phyloP scores from a whole-genome alignment of 2,113 vertebrate genomes.

The Rhombomys opimus region DNA sequence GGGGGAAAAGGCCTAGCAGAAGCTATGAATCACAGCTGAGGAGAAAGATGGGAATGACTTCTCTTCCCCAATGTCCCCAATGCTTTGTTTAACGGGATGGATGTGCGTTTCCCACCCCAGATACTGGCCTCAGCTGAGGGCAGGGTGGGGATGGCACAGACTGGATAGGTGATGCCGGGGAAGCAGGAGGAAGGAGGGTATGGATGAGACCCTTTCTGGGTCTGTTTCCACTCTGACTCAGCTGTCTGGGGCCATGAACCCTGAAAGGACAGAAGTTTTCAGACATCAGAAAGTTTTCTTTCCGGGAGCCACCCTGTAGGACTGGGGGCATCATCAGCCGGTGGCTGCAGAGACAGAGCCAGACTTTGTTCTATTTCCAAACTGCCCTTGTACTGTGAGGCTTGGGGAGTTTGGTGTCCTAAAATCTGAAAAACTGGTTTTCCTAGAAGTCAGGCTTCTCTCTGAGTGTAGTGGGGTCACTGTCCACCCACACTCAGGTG shows the following conservation, averaged over 20 bases:
- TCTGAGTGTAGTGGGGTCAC: not conserved
- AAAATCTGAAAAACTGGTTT: not conserved
- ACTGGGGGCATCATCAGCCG: not conserved
- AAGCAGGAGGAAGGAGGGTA: not conserved
- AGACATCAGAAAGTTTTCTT: not conserved
- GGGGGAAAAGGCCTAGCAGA: slow-evolving; percentile 70
- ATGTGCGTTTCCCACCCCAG: not conserved
- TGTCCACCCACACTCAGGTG: not conserved
- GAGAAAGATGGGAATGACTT: slow-evolving; percentile 76
- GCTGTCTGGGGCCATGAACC: not conserved
- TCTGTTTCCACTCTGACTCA: not conserved
- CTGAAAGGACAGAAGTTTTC: not conserved
- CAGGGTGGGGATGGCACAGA: not conserved
- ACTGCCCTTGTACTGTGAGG: not conserved
- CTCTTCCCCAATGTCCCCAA: slow-evolving; percentile 81
- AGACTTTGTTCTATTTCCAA: not conserved
- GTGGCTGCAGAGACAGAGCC: not conserved
- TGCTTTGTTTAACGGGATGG: slow-evolving; percentile 84
- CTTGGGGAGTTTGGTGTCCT: not conserved
- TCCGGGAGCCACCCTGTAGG: not conserved
- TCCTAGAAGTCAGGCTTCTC: not conserved
- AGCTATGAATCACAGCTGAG: slow-evolving; percentile 81
- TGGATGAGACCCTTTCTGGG: not conserved
- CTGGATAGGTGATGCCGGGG: no score
- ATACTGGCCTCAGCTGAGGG: not conserved